Percentiles rank a stretch among this genome's conserved stretches.
Conservation (phyloP, 2,797 vertebrate species). For the Pangasius djambal region DNA sequence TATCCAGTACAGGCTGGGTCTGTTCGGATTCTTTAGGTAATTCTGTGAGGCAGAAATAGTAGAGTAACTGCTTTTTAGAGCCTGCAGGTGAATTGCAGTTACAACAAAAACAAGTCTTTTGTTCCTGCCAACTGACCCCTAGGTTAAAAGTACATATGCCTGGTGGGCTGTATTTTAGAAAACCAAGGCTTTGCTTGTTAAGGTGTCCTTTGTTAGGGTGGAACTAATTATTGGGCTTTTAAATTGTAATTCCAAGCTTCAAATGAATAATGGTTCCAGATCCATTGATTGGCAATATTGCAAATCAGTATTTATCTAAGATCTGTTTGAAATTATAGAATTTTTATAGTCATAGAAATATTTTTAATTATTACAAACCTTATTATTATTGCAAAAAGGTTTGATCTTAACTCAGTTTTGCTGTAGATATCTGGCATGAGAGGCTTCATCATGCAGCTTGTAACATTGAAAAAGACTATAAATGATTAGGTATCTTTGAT, state of each 20-base stretch:
- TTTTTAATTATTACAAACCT: neutral
- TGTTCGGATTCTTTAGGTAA: slow-evolving; percentile 83
- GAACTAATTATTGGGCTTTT: neutral
- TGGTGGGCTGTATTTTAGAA: neutral
- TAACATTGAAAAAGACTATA: neutral
- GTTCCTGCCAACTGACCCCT: neutral
- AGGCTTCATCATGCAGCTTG: too few species aligned
- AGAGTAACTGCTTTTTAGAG: neutral
- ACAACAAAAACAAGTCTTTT: neutral
- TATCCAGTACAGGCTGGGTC: slow-evolving; percentile 82
- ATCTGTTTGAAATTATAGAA: neutral
- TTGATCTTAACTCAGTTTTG: neutral
- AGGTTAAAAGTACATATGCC: neutral
- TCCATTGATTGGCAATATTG: neutral
- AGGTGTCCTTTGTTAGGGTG: neutral
- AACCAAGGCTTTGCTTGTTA: neutral
- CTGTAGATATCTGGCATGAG: neutral
- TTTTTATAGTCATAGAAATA: neutral
- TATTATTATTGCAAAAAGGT: too few species aligned
- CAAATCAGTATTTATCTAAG: neutral
- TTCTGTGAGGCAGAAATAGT: neutral
- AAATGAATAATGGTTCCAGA: neutral
- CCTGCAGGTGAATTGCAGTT: neutral
- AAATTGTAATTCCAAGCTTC: neutral
- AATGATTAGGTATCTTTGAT: neutral